Evolutionary conservation across 2,888 invertebrate species (phyloP).

Genomic region (Pammene fasciana): DNA sequence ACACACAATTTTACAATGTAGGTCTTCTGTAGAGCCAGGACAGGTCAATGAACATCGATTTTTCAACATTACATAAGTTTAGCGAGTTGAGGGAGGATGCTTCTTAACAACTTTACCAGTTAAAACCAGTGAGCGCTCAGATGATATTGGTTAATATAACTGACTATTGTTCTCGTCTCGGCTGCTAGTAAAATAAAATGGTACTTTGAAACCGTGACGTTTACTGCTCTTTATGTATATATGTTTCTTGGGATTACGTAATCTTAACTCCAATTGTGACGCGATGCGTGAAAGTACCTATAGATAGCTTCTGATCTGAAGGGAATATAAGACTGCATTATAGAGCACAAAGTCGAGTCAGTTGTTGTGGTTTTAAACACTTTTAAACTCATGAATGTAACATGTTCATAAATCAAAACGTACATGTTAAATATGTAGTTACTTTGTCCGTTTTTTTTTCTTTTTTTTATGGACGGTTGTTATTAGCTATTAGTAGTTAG

Average conservation of each 20-base stretch:
- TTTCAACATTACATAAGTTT: slow-evolving; percentile 58
- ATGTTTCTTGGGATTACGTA: slow-evolving; percentile 22
- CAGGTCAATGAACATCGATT: slow-evolving; percentile 52
- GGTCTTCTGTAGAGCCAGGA: neutral
- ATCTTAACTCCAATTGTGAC: slow-evolving; percentile 8
- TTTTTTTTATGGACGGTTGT: too few species aligned
- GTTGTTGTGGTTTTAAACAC: too few species aligned
- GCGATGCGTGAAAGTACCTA: slow-evolving; percentile 11
- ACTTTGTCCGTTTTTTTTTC: too few species aligned
- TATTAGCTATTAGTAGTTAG: too few species aligned
- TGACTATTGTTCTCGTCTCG: slow-evolving; percentile 41
- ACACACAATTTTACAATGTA: neutral
- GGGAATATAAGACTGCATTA: neutral
- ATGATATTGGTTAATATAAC: slow-evolving; percentile 46
- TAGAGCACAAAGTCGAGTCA: neutral
- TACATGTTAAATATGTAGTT: too few species aligned
- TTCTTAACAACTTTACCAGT: slow-evolving; percentile 48
- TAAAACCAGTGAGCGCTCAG: slow-evolving; percentile 44
- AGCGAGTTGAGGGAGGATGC: too few species aligned
- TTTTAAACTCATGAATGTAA: too few species aligned
- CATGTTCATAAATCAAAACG: too few species aligned
- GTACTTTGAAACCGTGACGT: slow-evolving; percentile 28
- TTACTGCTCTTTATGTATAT: slow-evolving; percentile 15
- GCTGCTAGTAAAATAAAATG: slow-evolving; percentile 31
- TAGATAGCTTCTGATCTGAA: neutral